These are phyloP conservation scores for Scomber japonicus DNA, from an alignment of 2,113 vertebrate species.

Conservation along the genomic window DNA sequence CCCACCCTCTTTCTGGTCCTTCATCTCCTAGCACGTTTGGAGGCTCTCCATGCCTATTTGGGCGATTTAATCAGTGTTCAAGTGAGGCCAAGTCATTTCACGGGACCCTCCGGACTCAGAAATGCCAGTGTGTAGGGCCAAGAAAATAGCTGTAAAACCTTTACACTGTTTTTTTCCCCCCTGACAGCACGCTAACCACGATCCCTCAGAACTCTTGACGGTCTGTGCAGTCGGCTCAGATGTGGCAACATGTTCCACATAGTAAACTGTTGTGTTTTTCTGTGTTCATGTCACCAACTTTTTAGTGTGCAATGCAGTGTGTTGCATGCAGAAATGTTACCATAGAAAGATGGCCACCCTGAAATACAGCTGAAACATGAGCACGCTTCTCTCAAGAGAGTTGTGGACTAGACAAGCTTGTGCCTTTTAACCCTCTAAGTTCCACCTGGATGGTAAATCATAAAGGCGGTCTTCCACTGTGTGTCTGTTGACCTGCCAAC, in stretches of 20 bases:
- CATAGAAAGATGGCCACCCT: constrained; percentile 7
- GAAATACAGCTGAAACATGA: not conserved
- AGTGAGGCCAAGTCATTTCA: constrained; percentile 65
- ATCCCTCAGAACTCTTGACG: constrained; percentile 35
- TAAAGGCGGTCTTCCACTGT: constrained; percentile 15
- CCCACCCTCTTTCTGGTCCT: constrained; percentile 14
- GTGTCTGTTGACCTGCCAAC: constrained; percentile 21
- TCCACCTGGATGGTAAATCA: constrained; percentile 20
- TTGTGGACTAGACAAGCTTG: constrained; percentile 24
- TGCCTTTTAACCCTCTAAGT: constrained; percentile 5
- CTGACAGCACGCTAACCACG: constrained; percentile 40
- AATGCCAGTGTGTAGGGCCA: constrained; percentile 55
- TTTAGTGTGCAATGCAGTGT: not conserved
- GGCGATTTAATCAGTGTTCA: constrained; percentile 53
- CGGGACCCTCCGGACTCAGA: constrained; percentile 58
- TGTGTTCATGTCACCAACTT: constrained; percentile 3
- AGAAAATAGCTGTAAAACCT: constrained; percentile 64
- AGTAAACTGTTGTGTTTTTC: constrained; percentile 29
- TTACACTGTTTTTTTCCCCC: constrained; percentile 23
- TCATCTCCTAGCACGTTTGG: constrained; percentile 38
- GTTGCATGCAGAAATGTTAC: constrained; percentile 23
- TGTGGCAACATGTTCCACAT: constrained; percentile 44
- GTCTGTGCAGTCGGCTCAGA: constrained; percentile 15
- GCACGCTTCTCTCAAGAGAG: not conserved
- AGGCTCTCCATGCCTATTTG: constrained; percentile 59